Conservation (phyloP, 2,797 vertebrate species). For the Tauraco hartlaubi region DNA sequence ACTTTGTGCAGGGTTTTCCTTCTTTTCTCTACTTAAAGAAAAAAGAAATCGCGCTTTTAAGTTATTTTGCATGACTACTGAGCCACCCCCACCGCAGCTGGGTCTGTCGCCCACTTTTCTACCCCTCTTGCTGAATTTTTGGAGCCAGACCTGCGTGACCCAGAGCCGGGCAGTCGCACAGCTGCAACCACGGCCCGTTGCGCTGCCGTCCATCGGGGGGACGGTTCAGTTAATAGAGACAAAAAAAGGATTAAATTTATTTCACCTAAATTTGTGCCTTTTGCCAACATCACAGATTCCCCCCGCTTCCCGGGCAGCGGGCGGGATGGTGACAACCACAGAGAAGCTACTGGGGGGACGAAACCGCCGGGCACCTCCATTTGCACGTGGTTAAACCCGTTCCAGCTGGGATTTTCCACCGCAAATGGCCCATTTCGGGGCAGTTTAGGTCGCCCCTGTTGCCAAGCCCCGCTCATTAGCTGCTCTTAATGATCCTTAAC, state of each 20-base stretch:
- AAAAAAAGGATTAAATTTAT: fast-evolving
- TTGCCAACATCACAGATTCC: fast-evolving
- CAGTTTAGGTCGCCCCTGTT: no score
- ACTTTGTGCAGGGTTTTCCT: background rate
- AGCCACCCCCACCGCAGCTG: background rate
- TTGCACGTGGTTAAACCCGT: fast-evolving
- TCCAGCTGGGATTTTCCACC: background rate
- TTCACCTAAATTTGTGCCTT: background rate
- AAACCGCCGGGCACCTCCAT: fast-evolving
- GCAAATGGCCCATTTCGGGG: background rate
- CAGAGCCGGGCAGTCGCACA: fast-evolving
- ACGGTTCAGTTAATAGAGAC: fast-evolving
- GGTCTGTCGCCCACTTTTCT: background rate
- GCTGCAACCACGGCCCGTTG: background rate
- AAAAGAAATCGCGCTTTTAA: background rate
- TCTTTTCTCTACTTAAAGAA: background rate
- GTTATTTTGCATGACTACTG: background rate
- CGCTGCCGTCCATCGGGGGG: fast-evolving
- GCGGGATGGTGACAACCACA: background rate
- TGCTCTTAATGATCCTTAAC: background rate
- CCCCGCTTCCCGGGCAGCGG: fast-evolving
- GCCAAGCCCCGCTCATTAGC: fast-evolving
- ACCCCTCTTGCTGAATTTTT: background rate
- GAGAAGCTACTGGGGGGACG: fast-evolving
- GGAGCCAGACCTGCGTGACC: background rate